Evolutionary conservation across 1,140 invertebrate species (phyloP).

Genomic region (Diuraphis noxia): DNA sequence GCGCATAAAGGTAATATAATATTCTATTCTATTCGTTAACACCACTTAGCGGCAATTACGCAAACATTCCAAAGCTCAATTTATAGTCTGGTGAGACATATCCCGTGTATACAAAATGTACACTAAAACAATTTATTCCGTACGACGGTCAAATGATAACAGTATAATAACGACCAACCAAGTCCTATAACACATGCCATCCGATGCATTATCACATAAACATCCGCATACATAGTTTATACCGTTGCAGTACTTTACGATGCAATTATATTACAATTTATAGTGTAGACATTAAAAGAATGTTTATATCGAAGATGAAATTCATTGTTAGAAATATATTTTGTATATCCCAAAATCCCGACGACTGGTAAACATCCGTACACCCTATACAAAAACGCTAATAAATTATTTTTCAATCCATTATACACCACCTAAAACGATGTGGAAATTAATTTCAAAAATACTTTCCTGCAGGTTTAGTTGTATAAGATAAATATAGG

Average conservation of each 20-base stretch:
- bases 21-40: not conserved
- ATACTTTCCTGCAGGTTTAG: not conserved
- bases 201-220: not conserved
- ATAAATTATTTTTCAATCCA: not conserved
- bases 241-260: not conserved
- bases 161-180: not conserved
- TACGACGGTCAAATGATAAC: not conserved
- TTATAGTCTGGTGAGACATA: not conserved
- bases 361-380: not conserved
- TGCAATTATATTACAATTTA: not conserved
- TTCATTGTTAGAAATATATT: not conserved
- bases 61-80: not conserved
- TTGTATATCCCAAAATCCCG: not conserved
- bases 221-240: not conserved
- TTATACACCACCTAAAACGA: not conserved
- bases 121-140: not conserved
- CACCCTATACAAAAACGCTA: not conserved
- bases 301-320: constrained; percentile 14
- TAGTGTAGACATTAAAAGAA: not conserved
- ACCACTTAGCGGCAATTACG: not conserved
- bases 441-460: not conserved
- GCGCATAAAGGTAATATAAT: not conserved
- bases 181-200: not conserved
- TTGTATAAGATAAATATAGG: not conserved
- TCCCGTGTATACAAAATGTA: not conserved